A percentile compares a stretch with the other conserved stretches of the same genome.
Conservation (phyloP, 2,113 vertebrate genomes). For the Pygoscelis adeliae region DNA sequence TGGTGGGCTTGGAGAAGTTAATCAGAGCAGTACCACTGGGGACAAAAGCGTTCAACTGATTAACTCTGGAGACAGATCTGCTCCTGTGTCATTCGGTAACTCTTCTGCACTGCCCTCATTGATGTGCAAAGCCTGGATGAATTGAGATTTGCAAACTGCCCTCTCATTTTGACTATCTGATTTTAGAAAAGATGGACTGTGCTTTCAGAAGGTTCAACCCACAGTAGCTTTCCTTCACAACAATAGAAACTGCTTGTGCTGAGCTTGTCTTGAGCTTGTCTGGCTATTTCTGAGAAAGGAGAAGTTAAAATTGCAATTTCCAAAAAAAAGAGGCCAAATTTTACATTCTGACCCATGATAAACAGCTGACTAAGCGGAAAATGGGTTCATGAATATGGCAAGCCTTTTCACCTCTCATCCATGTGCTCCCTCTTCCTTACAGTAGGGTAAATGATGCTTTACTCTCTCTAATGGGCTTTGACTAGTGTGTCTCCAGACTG, state of each 20-base stretch:
- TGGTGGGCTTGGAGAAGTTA: not conserved
- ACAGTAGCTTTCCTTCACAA: not conserved
- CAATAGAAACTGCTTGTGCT: accelerated
- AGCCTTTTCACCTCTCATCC: not conserved
- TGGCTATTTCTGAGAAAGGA: not conserved
- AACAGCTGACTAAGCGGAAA: not conserved
- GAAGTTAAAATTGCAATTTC: not conserved
- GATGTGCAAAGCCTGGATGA: not conserved
- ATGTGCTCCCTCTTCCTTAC: not conserved
- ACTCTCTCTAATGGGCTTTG: not conserved
- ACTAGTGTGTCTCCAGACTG: not conserved
- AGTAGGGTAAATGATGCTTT: not conserved
- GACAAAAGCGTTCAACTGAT: not conserved
- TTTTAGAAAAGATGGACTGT: not conserved
- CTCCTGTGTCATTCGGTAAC: not conserved
- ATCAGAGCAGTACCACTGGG: not conserved
- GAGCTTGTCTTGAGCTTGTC: not conserved
- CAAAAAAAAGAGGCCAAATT: not conserved
- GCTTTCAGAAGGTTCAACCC: not conserved
- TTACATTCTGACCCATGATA: not conserved
- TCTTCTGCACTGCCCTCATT: not conserved
- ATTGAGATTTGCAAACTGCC: not conserved
- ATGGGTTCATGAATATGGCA: not conserved
- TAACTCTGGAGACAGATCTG: not conserved
- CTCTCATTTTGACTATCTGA: not conserved